Percentiles rank a stretch among this genome's conserved stretches.
Conservation (phyloP, 1,140 invertebrate species). For the Drosophila sproati region DNA sequence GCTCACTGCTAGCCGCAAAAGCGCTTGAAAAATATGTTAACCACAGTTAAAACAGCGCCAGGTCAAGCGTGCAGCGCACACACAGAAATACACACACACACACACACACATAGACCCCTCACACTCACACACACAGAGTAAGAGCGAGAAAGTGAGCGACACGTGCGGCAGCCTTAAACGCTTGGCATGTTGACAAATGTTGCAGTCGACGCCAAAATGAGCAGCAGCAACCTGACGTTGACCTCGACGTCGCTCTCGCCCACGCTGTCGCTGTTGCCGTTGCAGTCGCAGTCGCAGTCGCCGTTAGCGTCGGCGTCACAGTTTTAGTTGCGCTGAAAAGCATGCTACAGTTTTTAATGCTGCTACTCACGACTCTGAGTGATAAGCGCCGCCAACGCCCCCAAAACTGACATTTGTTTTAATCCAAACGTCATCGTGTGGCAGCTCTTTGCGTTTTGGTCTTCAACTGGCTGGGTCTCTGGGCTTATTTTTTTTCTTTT, state of each 20-base stretch:
- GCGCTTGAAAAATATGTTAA: slow-evolving; percentile 83
- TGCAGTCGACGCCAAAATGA: slow-evolving; percentile 73
- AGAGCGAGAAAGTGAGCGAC: slow-evolving; percentile 12
- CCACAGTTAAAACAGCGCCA: slow-evolving; percentile 82
- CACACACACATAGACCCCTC: slow-evolving; percentile 1
- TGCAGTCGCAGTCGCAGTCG: slow-evolving; percentile 18
- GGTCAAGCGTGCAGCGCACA: slow-evolving; percentile 70
- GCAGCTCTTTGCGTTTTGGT: slow-evolving; percentile 23
- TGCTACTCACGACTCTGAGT: slow-evolving; percentile 56
- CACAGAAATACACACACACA: slow-evolving; percentile 23
- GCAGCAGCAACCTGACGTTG: slow-evolving; percentile 67
- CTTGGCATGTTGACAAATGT: slow-evolving; percentile 82
- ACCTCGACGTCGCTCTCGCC: slow-evolving; percentile 40
- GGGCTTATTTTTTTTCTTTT: slow-evolving; percentile 1
- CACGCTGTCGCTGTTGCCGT: slow-evolving; percentile 30
- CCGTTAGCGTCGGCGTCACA: slow-evolving; percentile 30
- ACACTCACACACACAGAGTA: not conserved
- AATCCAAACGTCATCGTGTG: slow-evolving; percentile 72
- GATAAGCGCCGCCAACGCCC: slow-evolving; percentile 62
- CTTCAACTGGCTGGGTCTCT: not conserved
- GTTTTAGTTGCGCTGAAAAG: slow-evolving; percentile 78
- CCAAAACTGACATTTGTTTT: slow-evolving; percentile 73
- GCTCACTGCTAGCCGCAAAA: slow-evolving; percentile 72
- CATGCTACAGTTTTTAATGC: slow-evolving; percentile 73
- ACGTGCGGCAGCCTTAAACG: slow-evolving; percentile 63